These are phyloP conservation scores for Solenopsis fugax DNA, from an alignment of 1,140 invertebrate species.

Conservation along the genomic window DNA sequence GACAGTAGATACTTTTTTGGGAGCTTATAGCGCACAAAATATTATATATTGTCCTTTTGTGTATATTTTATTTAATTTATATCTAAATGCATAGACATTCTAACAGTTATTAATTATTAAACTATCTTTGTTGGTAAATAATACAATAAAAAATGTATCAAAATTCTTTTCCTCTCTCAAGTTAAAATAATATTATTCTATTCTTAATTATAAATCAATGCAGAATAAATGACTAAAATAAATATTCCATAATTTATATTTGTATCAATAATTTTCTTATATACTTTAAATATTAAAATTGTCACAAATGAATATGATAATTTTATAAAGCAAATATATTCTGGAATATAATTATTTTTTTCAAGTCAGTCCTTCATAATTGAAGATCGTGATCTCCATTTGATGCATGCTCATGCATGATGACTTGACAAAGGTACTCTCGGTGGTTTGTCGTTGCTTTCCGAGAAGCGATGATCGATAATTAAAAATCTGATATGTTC, in stretches of 20 bases:
- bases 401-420: too few species aligned
- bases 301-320: not conserved
- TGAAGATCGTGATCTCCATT: too few species aligned
- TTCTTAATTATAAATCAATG: not conserved
- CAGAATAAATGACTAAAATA: not conserved
- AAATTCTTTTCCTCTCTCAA: not conserved
- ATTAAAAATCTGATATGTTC: too few species aligned
- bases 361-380: too few species aligned
- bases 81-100: not conserved
- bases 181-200: not conserved
- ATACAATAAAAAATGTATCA: not conserved
- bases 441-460: too few species aligned
- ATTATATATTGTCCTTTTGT: not conserved
- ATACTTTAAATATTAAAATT: not conserved
- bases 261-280: not conserved
- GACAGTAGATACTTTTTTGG: not conserved
- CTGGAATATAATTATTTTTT: not conserved
- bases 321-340: not conserved
- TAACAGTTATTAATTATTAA: not conserved
- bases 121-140: not conserved
- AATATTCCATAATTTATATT: not conserved
- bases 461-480: too few species aligned
- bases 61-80: not conserved
- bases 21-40: not conserved
- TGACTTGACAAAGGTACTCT: too few species aligned